phyloP scores from a whole-genome alignment of 2,113 vertebrate genomes.

The Carollia perspicillata region DNA sequence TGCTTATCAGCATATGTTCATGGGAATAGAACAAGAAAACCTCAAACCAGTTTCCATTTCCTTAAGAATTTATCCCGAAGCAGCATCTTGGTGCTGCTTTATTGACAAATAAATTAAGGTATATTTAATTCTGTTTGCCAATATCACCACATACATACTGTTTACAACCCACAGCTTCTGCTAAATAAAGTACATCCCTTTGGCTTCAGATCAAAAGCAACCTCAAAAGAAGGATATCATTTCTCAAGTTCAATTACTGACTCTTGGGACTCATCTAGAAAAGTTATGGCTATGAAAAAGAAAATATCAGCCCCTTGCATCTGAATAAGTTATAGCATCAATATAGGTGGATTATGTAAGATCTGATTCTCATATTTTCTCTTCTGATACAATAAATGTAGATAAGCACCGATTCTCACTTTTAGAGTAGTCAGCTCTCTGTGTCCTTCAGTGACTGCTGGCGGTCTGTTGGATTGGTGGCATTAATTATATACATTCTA shows the following conservation, averaged over 20 bases:
- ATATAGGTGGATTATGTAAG: not conserved
- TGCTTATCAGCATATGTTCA: not conserved
- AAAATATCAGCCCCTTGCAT: not conserved
- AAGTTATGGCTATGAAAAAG: not conserved
- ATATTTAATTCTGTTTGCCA: conserved; percentile 39
- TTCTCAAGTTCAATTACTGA: conserved; percentile 33
- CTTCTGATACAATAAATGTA: not conserved
- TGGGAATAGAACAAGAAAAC: not conserved
- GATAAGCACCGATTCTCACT: not conserved
- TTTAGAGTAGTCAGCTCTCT: not conserved
- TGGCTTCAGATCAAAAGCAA: conserved; percentile 44
- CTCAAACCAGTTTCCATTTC: not conserved
- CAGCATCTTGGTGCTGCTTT: conserved; percentile 24
- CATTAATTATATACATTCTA: conserved; percentile 4
- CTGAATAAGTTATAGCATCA: not conserved
- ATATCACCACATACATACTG: conserved; percentile 26
- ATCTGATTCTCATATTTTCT: not conserved
- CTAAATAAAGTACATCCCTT: conserved; percentile 52
- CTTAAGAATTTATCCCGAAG: conserved; percentile 8
- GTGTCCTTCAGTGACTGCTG: not conserved
- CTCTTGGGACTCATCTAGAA: conserved; percentile 14
- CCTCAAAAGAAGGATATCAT: conserved; percentile 30
- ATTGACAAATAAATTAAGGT: conserved; percentile 55
- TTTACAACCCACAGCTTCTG: conserved; percentile 33
- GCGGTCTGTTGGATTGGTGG: not conserved